phyloP scores from a whole-genome alignment of 2,797 vertebrate genomes.

The Ctenopoma multispine region DNA sequence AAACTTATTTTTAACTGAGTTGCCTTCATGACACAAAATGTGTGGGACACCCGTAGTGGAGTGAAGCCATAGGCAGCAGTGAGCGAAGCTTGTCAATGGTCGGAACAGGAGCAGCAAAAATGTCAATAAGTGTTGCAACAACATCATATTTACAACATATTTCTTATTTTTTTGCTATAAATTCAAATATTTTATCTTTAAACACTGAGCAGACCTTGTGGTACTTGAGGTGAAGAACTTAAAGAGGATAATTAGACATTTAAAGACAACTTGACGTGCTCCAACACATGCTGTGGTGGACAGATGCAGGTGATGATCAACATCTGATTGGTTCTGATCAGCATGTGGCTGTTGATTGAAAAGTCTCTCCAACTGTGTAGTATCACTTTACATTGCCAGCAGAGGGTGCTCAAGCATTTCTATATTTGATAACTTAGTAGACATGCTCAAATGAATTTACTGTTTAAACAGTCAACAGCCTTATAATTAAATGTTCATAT shows the following conservation, averaged over 20 bases:
- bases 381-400: neutral
- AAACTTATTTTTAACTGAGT: conserved; percentile 6
- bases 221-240: neutral
- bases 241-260: too few relatives aligned
- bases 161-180: neutral
- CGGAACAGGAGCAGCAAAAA: conserved; percentile 1
- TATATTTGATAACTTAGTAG: neutral
- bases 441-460: neutral
- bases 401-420: conserved; percentile 14
- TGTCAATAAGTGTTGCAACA: neutral
- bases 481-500: too few relatives aligned
- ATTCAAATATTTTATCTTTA: neutral
- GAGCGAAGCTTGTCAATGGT: conserved; percentile 23
- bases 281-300: too few relatives aligned
- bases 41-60: conserved; percentile 26
- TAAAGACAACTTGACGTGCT: too few relatives aligned
- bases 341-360: too few relatives aligned
- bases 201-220: neutral
- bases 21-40: conserved; percentile 30
- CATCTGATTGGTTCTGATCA: too few relatives aligned
- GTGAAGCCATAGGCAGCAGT: conserved; percentile 14
- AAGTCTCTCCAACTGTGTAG: neutral
- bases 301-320: too few relatives aligned
- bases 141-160: too few relatives aligned
- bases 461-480: too few relatives aligned